These are phyloP conservation scores for Eucidaris tribuloides DNA, from an alignment of 35 echinoderm and acorn worm genomes.

Conservation along the genomic window DNA sequence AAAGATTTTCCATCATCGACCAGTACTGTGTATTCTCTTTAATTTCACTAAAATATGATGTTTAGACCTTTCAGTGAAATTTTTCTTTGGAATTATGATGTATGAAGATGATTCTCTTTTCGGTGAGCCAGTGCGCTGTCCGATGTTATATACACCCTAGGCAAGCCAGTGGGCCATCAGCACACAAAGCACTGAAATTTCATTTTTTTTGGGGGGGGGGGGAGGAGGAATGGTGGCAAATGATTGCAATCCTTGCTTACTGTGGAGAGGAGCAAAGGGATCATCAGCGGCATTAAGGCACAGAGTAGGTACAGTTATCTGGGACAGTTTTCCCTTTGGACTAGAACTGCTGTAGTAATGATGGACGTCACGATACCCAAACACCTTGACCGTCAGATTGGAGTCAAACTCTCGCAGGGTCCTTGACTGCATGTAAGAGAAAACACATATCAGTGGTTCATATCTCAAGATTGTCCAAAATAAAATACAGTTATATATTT, in stretches of 20 bases:
- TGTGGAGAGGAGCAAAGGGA: slow-evolving; percentile 73
- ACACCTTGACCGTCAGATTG: slow-evolving; percentile 79
- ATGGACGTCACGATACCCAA: slow-evolving; percentile 80
- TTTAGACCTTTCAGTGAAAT: neutral
- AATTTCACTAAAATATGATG: too few relatives aligned
- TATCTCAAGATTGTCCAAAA: neutral
- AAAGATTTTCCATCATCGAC: too few relatives aligned
- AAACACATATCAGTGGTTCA: neutral
- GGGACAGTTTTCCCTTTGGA: slow-evolving; percentile 54
- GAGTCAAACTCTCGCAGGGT: slow-evolving; percentile 88
- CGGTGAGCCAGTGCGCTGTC: neutral
- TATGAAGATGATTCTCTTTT: neutral
- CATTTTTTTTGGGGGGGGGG: too few relatives aligned
- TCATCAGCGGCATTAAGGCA: slow-evolving; percentile 91
- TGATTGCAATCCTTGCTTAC: slow-evolving; percentile 15
- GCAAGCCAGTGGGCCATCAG: neutral
- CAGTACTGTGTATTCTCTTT: too few relatives aligned
- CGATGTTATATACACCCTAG: neutral
- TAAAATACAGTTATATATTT: neutral
- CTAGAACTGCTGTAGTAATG: slow-evolving; percentile 82
- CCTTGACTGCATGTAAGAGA: slow-evolving; percentile 44
- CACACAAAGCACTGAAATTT: neutral
- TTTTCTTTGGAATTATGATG: neutral
- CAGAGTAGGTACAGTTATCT: slow-evolving; percentile 71
- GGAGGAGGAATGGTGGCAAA: neutral